phyloP scores from a whole-genome alignment of 1,140 invertebrate species.

The Asbolus verrucosus region DNA sequence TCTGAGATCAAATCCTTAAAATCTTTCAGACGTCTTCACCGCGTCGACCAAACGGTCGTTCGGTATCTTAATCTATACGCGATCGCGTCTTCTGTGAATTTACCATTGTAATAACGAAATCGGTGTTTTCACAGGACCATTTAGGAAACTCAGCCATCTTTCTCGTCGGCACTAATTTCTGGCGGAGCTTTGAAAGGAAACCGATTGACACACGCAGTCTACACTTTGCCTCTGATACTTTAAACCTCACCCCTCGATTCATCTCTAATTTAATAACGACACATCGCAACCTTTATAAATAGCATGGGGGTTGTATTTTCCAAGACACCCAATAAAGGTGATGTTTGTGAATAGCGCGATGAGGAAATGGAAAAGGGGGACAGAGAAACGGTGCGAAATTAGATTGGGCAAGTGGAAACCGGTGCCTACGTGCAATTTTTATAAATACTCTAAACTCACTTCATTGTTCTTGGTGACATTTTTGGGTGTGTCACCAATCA shows the following conservation, averaged over 20 bases:
- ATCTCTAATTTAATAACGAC: constrained; percentile 12
- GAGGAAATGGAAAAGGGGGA: constrained; percentile 5
- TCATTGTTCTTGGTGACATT: too few species aligned
- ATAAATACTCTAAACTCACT: too few species aligned
- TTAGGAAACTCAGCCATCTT: not conserved
- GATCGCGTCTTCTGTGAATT: too few species aligned
- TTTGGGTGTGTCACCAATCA: too few species aligned
- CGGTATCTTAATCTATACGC: constrained; percentile 26
- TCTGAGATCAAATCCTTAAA: constrained; percentile 2
- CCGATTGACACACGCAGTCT: not conserved
- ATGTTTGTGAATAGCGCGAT: constrained; percentile 1
- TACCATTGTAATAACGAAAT: not conserved
- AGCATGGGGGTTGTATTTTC: not conserved
- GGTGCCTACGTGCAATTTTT: not conserved
- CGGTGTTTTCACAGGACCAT: constrained; percentile 1
- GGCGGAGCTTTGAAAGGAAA: constrained; percentile 7
- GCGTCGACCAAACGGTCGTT: not conserved
- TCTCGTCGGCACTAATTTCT: constrained; percentile 1
- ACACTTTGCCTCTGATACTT: constrained; percentile 2
- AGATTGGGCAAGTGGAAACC: constrained; percentile 13
- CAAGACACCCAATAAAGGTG: constrained; percentile 27
- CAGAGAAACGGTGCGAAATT: not conserved
- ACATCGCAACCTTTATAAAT: constrained; percentile 6
- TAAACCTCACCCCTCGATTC: not conserved
- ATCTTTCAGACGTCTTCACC: constrained; percentile 11